phyloP scores from a whole-genome alignment of 2,888 invertebrate species.

The Acrobasis repandana region DNA sequence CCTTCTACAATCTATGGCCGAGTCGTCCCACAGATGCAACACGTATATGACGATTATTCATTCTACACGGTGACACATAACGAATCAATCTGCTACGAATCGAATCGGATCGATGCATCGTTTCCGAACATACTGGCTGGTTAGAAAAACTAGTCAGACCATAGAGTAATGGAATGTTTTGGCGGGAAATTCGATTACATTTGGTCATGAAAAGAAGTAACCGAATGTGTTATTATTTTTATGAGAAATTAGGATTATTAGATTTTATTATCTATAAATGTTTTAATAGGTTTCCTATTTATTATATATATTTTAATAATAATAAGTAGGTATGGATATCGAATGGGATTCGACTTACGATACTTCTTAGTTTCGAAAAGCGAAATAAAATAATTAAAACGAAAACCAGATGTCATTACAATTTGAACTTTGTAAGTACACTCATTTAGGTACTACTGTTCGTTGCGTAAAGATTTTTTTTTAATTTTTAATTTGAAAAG shows the following conservation, averaged over 20 bases:
- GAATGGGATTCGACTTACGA: too few species aligned
- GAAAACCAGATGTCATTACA: too few species aligned
- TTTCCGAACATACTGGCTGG: conserved; percentile 29
- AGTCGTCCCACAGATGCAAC: conserved; percentile 40
- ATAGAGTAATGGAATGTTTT: conserved; percentile 14
- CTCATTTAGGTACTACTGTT: neutral
- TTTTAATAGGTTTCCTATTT: too few species aligned
- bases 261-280: too few species aligned
- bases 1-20: conserved; percentile 35
- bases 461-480: conserved; percentile 1
- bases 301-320: too few species aligned
- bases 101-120: conserved; percentile 46
- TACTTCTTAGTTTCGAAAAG: neutral
- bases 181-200: conserved; percentile 6
- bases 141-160: conserved; percentile 20
- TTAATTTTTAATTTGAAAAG: conserved; percentile 13
- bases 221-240: too few species aligned
- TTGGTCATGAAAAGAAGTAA: neutral
- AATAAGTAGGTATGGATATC: too few species aligned
- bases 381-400: neutral
- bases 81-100: conserved; percentile 73
- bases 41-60: conserved; percentile 69
- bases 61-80: conserved; percentile 78
- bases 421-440: too few species aligned
- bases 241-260: too few species aligned